Evolutionary conservation across 2,113 vertebrate genomes (phyloP).

Genomic region (Corydoras sp.): DNA sequence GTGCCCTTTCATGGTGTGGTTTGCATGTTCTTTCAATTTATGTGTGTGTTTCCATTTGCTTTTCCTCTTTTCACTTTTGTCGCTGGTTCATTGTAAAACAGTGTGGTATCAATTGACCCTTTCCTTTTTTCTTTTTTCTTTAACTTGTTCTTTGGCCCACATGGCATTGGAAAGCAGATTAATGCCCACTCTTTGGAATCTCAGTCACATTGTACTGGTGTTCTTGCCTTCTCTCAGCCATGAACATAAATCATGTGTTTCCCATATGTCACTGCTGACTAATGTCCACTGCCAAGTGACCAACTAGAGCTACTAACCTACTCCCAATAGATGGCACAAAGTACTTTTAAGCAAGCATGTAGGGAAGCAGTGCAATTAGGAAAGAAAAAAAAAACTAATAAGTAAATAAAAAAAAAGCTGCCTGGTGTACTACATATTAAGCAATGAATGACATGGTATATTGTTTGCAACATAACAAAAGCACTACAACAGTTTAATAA

Average conservation of each 20-base stretch:
- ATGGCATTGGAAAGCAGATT: conserved; percentile 52
- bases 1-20: no score
- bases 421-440: no score
- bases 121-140: conserved; percentile 55
- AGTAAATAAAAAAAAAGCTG: not conserved
- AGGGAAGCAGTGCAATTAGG: conserved; percentile 23
- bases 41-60: not conserved
- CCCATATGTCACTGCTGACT: conserved; percentile 53
- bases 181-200: conserved; percentile 58
- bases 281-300: conserved; percentile 50
- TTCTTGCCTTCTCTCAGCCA: conserved; percentile 42
- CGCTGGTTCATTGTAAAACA: not conserved
- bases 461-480: no score
- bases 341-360: conserved; percentile 2
- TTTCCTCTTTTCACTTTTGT: not conserved
- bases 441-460: no score
- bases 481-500: no score
- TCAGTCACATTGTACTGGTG: conserved; percentile 49
- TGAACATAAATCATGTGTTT: conserved; percentile 58
- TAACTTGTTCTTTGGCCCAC: conserved; percentile 55
- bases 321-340: conserved; percentile 49
- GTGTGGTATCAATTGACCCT: not conserved
- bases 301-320: conserved; percentile 50
- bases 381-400: not conserved
- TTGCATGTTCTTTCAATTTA: no score